Base-by-base conservation (phyloP, 2,113 vertebrate species). In the Toxostoma redivivum region DNA sequence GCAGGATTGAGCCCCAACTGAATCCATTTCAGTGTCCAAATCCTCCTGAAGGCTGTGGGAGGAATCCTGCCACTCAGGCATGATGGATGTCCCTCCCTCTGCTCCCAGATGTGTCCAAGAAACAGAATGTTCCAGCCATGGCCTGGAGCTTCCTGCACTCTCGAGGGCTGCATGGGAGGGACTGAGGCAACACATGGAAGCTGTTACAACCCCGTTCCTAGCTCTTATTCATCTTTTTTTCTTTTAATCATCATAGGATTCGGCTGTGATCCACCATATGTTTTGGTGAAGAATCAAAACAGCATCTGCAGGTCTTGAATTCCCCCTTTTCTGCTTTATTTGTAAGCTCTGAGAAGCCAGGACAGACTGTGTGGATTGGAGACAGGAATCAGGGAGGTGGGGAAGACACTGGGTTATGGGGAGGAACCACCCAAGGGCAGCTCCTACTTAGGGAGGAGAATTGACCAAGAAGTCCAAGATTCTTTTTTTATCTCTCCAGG, bases 151-250 rank as follows among this genome's bases (percentile, higher is more conserved):
- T 51, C 81, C 93, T 0, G 10, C 76, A 33, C 88, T 93, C 94
- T 81, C 11, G 0, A 92, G 73, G 84, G 47, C 85, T 94, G 82
- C 56, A 94, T 82, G 94, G 93, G 93, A 96, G 85, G 83, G 86
- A 93, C 79, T 16, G 69, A 83, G 76, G 85, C 69, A 95, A 97
- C 96, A 97, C 96, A 94, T 97, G 96, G 95, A 96, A 96, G 93
- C 69, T 86, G 95, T 96, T 96, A 95, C 69, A 78, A 35, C 45
- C 82, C 92, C 0, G 0, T 42, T 88, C 88, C 90, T 70, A 31
- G 62, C 65, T 67, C 51, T 86, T 93, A 77, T 77, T 92, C 66
- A 90, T 90, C 92, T 83, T 79, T 51, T 51, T 82, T 44, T 77
- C 82, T 90, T 96, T 81, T 94, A 92, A 95, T 90, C 90, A 90